Base-by-base conservation (phyloP, 2,797 vertebrate species). In the Epinephelus awoara region DNA sequence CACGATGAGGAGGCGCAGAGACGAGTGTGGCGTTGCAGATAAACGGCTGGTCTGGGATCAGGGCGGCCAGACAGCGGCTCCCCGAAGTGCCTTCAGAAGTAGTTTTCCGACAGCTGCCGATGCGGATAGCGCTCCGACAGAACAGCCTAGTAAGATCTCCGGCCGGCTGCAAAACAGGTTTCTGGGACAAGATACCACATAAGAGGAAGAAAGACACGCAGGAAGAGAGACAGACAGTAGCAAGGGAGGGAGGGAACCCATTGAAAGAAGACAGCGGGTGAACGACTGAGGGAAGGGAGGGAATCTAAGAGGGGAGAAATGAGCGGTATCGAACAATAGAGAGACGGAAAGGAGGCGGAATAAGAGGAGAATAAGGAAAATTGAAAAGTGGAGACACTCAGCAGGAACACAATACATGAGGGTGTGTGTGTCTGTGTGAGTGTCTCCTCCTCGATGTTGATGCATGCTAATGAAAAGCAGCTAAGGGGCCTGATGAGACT, bases 381-480 rank as follows among this genome's bases (percentile, higher is more conserved):
- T 72, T 80, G 66, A 51, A 78, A 79, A 83, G 85, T 71, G 73
- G 81, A 75, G 76, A 84, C 75, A 70, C 85, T 81, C 88, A 47
- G 82, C 55, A 61, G 74, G 82, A 85, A 66, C 7, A 9, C 5
- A 79, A 74, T 47, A 6, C 61, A 14, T 19, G 14, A 40, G 59
- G 49, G 63, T 54, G 67, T 23, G 44, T 61, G 38, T n/a, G 64
- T 6, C 67, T 0, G 34, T 34, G 34, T 34, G 34, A 34, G 34
- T 34, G 40, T 79, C 4, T 74, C 72, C 51, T 75, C 67, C 72
- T 54, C n/a, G 0, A 34, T 65, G 76, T 63, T 64, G 78, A 83
- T 77, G 77, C 75, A 83, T 90, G 85, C 88, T 85, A 92, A 92
- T 91, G 85, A 88, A 93, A 89, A 87, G 78, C 90, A 89, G 83